These are phyloP conservation scores for Brachyistius frenatus DNA, from an alignment of 2,113 vertebrate species.

Conservation along the genomic window DNA sequence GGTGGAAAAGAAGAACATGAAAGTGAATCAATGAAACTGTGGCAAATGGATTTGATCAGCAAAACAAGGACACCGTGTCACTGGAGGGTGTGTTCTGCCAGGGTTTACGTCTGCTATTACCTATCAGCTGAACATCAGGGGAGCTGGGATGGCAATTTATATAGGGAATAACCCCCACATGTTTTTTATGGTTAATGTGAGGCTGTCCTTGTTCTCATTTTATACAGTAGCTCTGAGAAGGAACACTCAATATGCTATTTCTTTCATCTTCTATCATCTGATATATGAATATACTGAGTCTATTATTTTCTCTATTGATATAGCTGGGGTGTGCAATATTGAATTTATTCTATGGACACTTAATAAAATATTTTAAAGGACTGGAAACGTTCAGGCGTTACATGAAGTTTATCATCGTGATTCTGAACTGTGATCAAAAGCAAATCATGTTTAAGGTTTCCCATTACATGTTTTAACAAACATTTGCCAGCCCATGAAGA, in stretches of 20 bases:
- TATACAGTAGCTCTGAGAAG: slow-evolving; percentile 12
- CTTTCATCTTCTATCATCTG: not conserved
- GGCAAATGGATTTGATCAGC: slow-evolving; percentile 22
- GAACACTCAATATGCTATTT: not conserved
- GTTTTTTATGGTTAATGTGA: not conserved
- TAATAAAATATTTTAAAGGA: not conserved
- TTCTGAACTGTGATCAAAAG: too few relatives aligned
- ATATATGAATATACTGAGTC: not conserved
- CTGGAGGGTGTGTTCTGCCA: not conserved
- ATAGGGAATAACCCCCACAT: not conserved
- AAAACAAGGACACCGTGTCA: slow-evolving; percentile 9
- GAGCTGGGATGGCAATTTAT: not conserved
- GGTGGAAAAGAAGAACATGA: slow-evolving; percentile 6
- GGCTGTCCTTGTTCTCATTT: not conserved
- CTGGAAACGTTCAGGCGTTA: too few relatives aligned
- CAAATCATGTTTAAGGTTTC: too few relatives aligned
- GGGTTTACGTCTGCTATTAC: not conserved
- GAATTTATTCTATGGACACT: too few relatives aligned
- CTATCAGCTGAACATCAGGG: not conserved
- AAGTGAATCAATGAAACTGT: slow-evolving; percentile 10
- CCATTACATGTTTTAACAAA: too few relatives aligned
- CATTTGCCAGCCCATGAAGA: not conserved
- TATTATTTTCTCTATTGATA: not conserved
- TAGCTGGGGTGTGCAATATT: too few relatives aligned
- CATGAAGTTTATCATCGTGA: too few relatives aligned